phyloP scores from a whole-genome alignment of 2,888 invertebrate species.

The Cryptus armator region DNA sequence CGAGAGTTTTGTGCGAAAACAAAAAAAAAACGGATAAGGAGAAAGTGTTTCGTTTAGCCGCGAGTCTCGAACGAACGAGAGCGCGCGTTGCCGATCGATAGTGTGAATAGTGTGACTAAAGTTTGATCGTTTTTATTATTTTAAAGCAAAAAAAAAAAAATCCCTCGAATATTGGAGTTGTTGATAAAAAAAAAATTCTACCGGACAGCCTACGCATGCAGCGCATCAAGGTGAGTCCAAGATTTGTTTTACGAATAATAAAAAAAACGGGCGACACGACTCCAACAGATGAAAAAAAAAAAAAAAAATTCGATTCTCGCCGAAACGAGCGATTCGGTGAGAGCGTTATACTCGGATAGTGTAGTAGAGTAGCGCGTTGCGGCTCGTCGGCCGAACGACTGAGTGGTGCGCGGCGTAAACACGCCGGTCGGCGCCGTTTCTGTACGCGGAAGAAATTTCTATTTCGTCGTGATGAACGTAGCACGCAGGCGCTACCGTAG shows the following conservation, averaged over 20 bases:
- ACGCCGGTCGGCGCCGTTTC: conserved; percentile 64
- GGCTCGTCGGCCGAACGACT: conserved; percentile 72
- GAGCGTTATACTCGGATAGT: conserved; percentile 8
- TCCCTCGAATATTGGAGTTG: conserved; percentile 38
- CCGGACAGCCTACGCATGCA: conserved; percentile 79
- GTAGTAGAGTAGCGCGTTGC: conserved; percentile 56
- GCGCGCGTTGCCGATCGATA: conserved; percentile 4
- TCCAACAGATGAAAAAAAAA: not conserved
- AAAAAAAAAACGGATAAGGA: conserved; percentile 1
- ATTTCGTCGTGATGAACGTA: conserved; percentile 71
- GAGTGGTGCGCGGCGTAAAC: conserved; percentile 65
- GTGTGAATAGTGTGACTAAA: conserved; percentile 26
- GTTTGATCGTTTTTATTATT: not conserved
- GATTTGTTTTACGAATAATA: not conserved
- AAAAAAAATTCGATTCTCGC: not conserved
- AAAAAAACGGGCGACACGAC: not conserved
- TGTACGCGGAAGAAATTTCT: conserved; percentile 73
- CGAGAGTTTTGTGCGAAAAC: not conserved
- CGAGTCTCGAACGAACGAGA: conserved; percentile 2
- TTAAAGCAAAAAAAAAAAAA: too few relatives aligned
- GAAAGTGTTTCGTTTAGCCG: conserved; percentile 10
- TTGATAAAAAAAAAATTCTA: conserved; percentile 10
- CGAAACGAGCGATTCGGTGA: conserved; percentile 8
- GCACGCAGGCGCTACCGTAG: conserved; percentile 82
- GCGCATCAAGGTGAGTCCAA: conserved; percentile 71